Evolutionary conservation across 2,113 vertebrate genomes (phyloP), one percentile per base, ranked within the genome.

Genomic region (Limnothrissa miodon): DNA sequence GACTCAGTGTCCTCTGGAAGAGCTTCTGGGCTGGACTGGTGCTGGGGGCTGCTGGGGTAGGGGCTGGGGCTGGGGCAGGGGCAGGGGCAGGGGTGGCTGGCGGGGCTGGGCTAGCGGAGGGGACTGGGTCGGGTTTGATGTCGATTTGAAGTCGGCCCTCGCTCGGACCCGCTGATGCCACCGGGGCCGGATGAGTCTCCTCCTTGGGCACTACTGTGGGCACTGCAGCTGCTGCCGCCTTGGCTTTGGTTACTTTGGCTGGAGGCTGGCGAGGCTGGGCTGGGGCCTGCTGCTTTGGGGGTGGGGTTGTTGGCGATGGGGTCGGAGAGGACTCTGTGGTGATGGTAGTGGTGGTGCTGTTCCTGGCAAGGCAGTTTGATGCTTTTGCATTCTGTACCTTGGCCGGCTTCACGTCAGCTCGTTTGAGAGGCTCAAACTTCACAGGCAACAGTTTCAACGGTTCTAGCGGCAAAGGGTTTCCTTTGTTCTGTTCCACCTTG

Each of bases 1-100:
- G 95, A 80, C 95, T 96, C 78, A 95, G 92, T 13, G 92, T 94
- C 88, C 89, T 93, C 87, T 96, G 96, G 39, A 96, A 94, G 78
- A 94, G 66, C 17, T 82, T 89, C 74, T 95, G 94, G 0, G 88
- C 90, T 0, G 89, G 84, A 33, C 25, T 80, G 81, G 39, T n/a
- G 78, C 81, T 17, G n/a, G 78, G 9, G 44, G 62, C 62, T 0
- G 80, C 78, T 23, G 79, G 10, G 11, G 66, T 3, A 15, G 66
- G 5, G 6, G 62, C 70, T 1, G 19, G 29, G 13, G 66, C 33
- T 6, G 42, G 42, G 46, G 42, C 2, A 6, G 78, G 53, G 53
- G 53, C 21, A 19, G 53, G 25, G 19, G 53, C 66, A 1, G 45
- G 15, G 15, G 5, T n/a, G 6, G n/a, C 19, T 4, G 36, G 1